These are phyloP conservation scores for Carabus problematicus DNA, from an alignment of 2,888 invertebrate species.

Conservation along the genomic window DNA sequence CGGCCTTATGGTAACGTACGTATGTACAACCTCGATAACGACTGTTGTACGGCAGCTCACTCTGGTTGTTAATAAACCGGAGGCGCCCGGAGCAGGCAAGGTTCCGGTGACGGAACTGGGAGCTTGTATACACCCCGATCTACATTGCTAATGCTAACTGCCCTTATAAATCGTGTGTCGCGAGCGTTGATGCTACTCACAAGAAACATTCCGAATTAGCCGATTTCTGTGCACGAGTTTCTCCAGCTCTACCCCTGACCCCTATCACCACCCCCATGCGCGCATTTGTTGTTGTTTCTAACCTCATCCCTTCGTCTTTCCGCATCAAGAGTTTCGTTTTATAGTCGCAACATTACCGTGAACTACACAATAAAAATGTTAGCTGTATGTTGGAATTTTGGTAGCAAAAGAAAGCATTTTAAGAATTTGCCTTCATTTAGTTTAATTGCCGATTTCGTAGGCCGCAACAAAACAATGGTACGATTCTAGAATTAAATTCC, in stretches of 20 bases:
- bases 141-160: conserved; percentile 42
- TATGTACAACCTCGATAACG: background rate
- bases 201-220: conserved; percentile 37
- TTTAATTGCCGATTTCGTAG: conserved; percentile 32
- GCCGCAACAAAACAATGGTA: conserved; percentile 25
- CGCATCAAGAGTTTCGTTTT: conserved; percentile 29
- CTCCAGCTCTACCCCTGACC: background rate
- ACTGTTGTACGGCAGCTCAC: conserved; percentile 1
- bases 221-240: conserved; percentile 31
- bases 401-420: conserved; percentile 30
- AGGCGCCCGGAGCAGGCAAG: background rate
- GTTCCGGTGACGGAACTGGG: conserved; percentile 11
- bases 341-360: conserved; percentile 36
- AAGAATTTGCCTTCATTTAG: conserved; percentile 35
- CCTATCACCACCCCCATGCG: background rate
- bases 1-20: too few species aligned
- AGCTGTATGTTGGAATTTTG: conserved; percentile 25
- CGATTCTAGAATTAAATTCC: conserved; percentile 32
- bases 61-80: background rate
- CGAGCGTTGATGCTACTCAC: conserved; percentile 17
- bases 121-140: conserved; percentile 34
- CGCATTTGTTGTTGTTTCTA: too few species aligned
- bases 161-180: conserved; percentile 41
- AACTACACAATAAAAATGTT: conserved; percentile 40
- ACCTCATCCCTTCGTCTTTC: background rate